Evolutionary conservation across 2,888 invertebrate species (phyloP).

Genomic region (Cotesia congregata): DNA sequence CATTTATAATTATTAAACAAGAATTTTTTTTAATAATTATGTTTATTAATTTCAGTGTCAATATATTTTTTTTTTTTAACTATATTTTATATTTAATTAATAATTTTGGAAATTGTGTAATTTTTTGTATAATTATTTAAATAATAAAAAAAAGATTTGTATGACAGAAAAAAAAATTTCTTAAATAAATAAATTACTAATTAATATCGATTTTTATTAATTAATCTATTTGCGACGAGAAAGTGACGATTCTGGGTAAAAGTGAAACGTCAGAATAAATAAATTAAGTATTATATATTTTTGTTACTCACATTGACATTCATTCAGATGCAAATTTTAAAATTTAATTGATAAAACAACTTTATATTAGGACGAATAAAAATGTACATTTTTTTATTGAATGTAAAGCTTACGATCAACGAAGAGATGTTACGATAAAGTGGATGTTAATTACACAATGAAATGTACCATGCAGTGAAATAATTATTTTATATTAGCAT

Average conservation of each 20-base stretch:
- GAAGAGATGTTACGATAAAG: not conserved
- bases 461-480: not conserved
- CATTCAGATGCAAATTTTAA: not conserved
- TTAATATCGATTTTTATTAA: not conserved
- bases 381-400: not conserved
- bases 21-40: too few relatives aligned
- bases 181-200: not conserved
- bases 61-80: too few relatives aligned
- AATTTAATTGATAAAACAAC: not conserved
- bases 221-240: not conserved
- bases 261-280: not conserved
- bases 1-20: too few relatives aligned
- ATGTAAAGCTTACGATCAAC: not conserved
- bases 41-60: too few relatives aligned
- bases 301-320: not conserved
- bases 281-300: not conserved
- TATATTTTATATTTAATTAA: too few relatives aligned
- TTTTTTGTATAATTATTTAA: too few relatives aligned
- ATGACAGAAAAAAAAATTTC: too few relatives aligned
- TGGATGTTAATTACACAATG: not conserved
- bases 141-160: too few relatives aligned
- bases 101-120: too few relatives aligned
- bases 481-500: not conserved
- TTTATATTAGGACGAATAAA: too few relatives aligned
- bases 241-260: not conserved